Evolutionary conservation across 2,888 invertebrate species (phyloP), one percentile per base, ranked within the genome.

Genomic region (Cephus rjabovi): DNA sequence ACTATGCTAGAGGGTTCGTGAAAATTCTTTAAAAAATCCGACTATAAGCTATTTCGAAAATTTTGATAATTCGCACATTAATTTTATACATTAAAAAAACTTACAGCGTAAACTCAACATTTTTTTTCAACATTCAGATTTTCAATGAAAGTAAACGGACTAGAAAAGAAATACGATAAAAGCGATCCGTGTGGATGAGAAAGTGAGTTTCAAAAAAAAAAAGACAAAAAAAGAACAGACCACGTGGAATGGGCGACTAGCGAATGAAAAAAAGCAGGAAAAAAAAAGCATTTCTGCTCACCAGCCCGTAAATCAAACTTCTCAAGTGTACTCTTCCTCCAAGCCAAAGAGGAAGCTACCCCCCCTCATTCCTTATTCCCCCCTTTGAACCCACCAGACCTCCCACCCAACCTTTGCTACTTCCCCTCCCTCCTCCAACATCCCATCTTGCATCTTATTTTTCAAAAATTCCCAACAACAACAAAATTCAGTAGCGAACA

Each of bases 231-330:
- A 73, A 68, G 11, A 31, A 30, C 12, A 71, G 34, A 34, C 68
- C 0, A 23, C 9, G 15, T 23, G 9, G 23, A 9, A 9, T 23
- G 9, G 6, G 0, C 56, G 56, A 9, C 56, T 23, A 56, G 23
- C 56, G 23, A 56, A 56, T 56, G 23, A 56, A 73, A 69, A 69
- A 74, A 15, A 73, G 56, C 15, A 69, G 11, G 71, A 73, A 74
- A 68, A n/a, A n/a, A 76, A 77, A 80, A 75, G 56, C 35, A 77
- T 79, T 80, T 71, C 70, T 73, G 81, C 34, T 79, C 79, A 74
- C 75, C 69, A 77, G 68, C 77, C 77, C 80, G 80, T 77, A 80
- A 80, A 76, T 81, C 77, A 77, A 80, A 81, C 79, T 81, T 79
- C 76, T 78, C 79, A 75, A 81, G 80, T 79, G 79, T 81, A 80